A percentile compares a stretch with the other conserved stretches of the same genome.
These are phyloP conservation scores for Leucophenga maculata DNA, from an alignment of 2,888 invertebrate species.

Conservation along the genomic window DNA sequence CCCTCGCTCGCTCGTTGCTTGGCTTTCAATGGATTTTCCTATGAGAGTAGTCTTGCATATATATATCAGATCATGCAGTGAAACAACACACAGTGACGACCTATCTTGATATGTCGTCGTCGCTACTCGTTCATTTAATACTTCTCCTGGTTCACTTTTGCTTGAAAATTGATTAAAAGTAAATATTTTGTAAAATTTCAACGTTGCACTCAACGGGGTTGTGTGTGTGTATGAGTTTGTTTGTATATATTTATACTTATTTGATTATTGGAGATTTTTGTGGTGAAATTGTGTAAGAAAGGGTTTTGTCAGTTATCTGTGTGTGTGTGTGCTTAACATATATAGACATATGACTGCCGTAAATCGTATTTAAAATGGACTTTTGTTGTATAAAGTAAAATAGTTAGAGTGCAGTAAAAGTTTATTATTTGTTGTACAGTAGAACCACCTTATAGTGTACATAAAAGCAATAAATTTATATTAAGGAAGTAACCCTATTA, in stretches of 20 bases:
- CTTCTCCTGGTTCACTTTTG: not conserved
- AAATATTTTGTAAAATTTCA: slow-evolving; percentile 19
- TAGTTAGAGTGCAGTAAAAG: too few species aligned
- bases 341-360: too few species aligned
- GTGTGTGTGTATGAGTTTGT: slow-evolving; percentile 16
- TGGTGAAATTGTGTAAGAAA: slow-evolving; percentile 16
- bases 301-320: not conserved
- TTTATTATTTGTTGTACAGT: too few species aligned
- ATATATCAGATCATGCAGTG: not conserved
- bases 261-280: slow-evolving; percentile 21
- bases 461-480: too few species aligned
- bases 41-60: not conserved
- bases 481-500: too few species aligned
- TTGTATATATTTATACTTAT: slow-evolving; percentile 4
- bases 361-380: too few species aligned
- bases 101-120: not conserved
- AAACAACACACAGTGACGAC: not conserved
- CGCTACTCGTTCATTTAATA: not conserved
- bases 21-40: not conserved
- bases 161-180: slow-evolving; percentile 25
- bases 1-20: too few species aligned
- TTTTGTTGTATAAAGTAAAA: not conserved
- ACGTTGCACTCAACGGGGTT: not conserved
- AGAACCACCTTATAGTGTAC: too few species aligned
- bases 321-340: too few species aligned